A percentile compares a stretch with the other conserved stretches of the same genome.
phyloP scores from a whole-genome alignment of 2,113 vertebrate species.

The Mesoclemmys tuberculata region DNA sequence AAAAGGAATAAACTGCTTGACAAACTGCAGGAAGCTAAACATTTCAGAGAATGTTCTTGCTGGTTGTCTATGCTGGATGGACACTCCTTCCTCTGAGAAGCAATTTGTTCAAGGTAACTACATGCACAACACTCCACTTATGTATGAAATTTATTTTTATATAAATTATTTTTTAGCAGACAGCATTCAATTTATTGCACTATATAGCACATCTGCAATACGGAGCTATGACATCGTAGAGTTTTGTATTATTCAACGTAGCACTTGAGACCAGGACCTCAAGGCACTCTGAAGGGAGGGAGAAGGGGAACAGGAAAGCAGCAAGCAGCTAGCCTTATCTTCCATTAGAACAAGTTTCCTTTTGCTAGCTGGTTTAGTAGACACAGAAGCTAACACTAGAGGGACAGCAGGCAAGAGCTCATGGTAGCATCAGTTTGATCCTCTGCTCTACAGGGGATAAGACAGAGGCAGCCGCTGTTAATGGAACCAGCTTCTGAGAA shows the following conservation, averaged over 20 bases:
- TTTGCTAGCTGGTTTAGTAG: conserved; percentile 21
- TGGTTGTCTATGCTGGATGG: background rate
- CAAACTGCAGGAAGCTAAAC: background rate
- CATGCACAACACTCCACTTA: conserved; percentile 48
- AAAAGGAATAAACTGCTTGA: background rate
- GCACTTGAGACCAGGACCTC: conserved; percentile 71
- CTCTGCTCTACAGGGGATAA: background rate
- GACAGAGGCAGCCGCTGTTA: accelerated
- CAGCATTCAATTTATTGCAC: conserved; percentile 84
- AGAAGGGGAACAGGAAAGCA: conserved; percentile 59
- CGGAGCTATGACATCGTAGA: conserved; percentile 74
- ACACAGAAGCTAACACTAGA: background rate
- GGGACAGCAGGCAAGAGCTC: conserved; percentile 46
- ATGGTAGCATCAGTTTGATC: background rate
- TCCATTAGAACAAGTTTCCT: conserved; percentile 6
- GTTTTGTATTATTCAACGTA: conserved; percentile 74
- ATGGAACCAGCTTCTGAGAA: background rate
- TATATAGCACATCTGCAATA: conserved; percentile 81
- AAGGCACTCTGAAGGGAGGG: conserved; percentile 77
- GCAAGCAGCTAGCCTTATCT: conserved; percentile 58
- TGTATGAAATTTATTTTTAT: conserved; percentile 81
- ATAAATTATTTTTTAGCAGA: conserved; percentile 85
- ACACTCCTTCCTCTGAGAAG: conserved; percentile 23
- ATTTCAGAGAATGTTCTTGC: background rate
- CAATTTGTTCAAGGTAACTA: background rate